These are phyloP conservation scores for Tachuris rubrigastra DNA, from an alignment of 2,113 vertebrate genomes.

Conservation along the genomic window DNA sequence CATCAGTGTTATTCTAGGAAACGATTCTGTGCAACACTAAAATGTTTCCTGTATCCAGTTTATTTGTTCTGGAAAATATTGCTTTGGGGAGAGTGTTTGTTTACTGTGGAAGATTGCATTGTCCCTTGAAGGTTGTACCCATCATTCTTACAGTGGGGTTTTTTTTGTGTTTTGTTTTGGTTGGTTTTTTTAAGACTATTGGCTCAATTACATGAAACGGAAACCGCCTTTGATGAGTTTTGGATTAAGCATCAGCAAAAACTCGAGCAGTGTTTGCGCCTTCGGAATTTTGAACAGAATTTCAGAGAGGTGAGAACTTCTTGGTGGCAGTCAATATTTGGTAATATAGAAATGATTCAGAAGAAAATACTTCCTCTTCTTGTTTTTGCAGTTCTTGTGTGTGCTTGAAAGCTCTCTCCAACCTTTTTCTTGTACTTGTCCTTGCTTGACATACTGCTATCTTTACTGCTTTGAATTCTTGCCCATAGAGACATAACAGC, in stretches of 20 bases:
- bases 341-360: not conserved
- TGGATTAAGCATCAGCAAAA: slow-evolving; percentile 94
- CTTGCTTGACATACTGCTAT: not conserved
- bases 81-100: not conserved
- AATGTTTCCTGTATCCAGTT: not conserved
- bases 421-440: not conserved
- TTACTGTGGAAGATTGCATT: not conserved
- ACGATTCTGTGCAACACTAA: not conserved
- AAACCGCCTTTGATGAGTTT: slow-evolving; percentile 93
- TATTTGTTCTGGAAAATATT: not conserved
- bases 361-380: not conserved
- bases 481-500: not conserved
- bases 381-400: not conserved
- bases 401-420: not conserved
- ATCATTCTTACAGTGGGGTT: not conserved
- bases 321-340: slow-evolving; percentile 10
- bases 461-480: not conserved
- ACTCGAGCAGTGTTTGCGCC: slow-evolving; percentile 89
- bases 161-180: not conserved
- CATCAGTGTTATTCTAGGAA: not conserved
- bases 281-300: slow-evolving; percentile 91
- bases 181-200: slow-evolving; percentile 79
- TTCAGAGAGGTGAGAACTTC: slow-evolving; percentile 88
- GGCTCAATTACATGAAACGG: slow-evolving; percentile 90
- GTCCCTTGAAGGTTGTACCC: not conserved